Base-by-base conservation (phyloP, 2,113 vertebrate species). In the Ardeotis arabs region DNA sequence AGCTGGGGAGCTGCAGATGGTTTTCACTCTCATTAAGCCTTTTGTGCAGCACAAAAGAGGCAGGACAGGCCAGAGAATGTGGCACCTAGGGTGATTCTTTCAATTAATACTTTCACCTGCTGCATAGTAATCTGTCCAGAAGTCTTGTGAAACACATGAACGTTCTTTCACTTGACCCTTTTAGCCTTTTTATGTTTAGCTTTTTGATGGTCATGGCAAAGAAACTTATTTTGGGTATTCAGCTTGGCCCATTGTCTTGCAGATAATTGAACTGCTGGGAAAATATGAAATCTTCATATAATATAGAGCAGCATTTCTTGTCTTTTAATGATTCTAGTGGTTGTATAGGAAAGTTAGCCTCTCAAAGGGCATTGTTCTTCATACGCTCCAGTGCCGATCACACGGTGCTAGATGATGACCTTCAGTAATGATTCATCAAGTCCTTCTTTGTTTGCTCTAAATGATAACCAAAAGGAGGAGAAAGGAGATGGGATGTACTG, bases 51-150 rank as follows among this genome's bases (percentile, higher is more conserved):
- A 82, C 64, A 76, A 41, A 94, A 89, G 83, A 83, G 56, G 67
- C 79, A 87, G 69, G 33, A 56, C 56, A 41, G 60, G 39, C 49
- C 66, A 73, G 49, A 62, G 56, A 94, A 35, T 44, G 13, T 10
- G 79, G 86, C 56, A 75, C 31, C 56, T 41, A 23, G 5, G 27
- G 25, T 81, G 52, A 94, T 67, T 89, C 62, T 91, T 90, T 93
- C 79, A 88, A 33, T 94, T 59, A 86, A 67, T 96, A 21, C 33
- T 92, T 94, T 87, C 68, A 93, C 69, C 88, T 92, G 76, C 83
- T 90, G 73, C 60, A 87, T 68, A 79, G 49, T 93, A 68, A 92
- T 84, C 83, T 81, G 21, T 66, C 41, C 39, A 69, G 73, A 94
- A 92, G 60, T 90, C 60, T 58, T 53, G 27, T 79, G 76, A 81